phyloP scores from a whole-genome alignment of 2,888 invertebrate species.

The Strigamia crassipes region DNA sequence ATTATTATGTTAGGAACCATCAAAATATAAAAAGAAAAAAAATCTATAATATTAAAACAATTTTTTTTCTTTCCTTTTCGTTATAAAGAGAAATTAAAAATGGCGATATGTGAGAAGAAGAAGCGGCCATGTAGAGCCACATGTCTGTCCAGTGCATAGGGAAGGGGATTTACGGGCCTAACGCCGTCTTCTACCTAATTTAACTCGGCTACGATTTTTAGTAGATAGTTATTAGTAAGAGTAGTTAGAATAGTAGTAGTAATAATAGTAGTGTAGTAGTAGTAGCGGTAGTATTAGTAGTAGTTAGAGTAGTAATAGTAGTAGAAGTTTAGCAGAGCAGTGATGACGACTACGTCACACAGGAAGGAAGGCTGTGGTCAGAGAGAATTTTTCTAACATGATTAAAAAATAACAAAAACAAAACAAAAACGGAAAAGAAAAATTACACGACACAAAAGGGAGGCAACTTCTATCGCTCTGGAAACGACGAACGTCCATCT shows the following conservation, averaged over 20 bases:
- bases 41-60: background rate
- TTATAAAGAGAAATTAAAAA: background rate
- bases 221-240: slow-evolving; percentile 24
- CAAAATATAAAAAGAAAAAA: background rate
- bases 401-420: background rate
- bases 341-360: slow-evolving; percentile 12
- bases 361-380: background rate
- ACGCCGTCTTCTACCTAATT: slow-evolving; percentile 20
- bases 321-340: slow-evolving; percentile 31
- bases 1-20: slow-evolving; percentile 8
- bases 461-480: slow-evolving; percentile 3
- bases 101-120: slow-evolving; percentile 32
- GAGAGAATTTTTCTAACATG: background rate
- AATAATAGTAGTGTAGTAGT: slow-evolving; percentile 20
- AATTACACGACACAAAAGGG: slow-evolving; percentile 15
- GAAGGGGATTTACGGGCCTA: slow-evolving; percentile 19
- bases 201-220: slow-evolving; percentile 19
- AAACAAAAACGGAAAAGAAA: background rate
- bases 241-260: slow-evolving; percentile 28
- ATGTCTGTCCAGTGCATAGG: slow-evolving; percentile 37
- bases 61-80: background rate
- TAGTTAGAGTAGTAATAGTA: slow-evolving; percentile 17
- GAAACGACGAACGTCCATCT: background rate
- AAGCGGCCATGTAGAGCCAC: slow-evolving; percentile 26
- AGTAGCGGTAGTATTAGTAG: background rate